These are phyloP conservation scores for Octopus bimaculoides DNA, from an alignment of 1,140 invertebrate species.

Conservation along the genomic window DNA sequence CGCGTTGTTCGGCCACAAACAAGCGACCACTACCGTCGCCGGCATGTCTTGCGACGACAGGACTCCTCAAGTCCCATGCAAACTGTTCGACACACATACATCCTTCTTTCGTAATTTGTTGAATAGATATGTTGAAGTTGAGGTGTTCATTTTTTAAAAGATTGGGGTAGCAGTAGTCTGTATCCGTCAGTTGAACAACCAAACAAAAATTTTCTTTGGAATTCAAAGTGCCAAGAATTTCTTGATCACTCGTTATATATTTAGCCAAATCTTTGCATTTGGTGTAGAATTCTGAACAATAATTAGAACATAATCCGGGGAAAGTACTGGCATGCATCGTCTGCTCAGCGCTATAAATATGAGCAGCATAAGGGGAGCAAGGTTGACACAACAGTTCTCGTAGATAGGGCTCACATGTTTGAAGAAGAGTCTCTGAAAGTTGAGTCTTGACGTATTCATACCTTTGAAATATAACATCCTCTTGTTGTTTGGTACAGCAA, in stretches of 20 bases:
- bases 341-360: slow-evolving; percentile 43
- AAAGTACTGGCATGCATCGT: slow-evolving; percentile 30
- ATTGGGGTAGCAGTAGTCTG: slow-evolving; percentile 52
- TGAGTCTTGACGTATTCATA: slow-evolving; percentile 20
- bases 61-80: slow-evolving; percentile 33
- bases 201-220: slow-evolving; percentile 35
- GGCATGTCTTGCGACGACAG: slow-evolving; percentile 41
- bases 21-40: slow-evolving; percentile 41
- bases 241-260: slow-evolving; percentile 29
- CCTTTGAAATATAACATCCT: slow-evolving; percentile 21
- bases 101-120: slow-evolving; percentile 32
- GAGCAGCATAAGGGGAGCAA: slow-evolving; percentile 50
- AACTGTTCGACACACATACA: slow-evolving; percentile 49
- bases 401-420: neutral
- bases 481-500: slow-evolving; percentile 40
- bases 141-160: slow-evolving; percentile 32
- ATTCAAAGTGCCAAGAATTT: slow-evolving; percentile 3
- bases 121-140: slow-evolving; percentile 28
- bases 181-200: slow-evolving; percentile 31
- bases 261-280: slow-evolving; percentile 31
- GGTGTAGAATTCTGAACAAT: slow-evolving; percentile 36
- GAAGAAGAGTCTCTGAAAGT: neutral
- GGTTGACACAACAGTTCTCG: slow-evolving; percentile 40
- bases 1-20: slow-evolving; percentile 49
- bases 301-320: slow-evolving; percentile 40